These are phyloP conservation scores for Raja brachyura DNA, from an alignment of 2,113 vertebrate species.

Conservation along the genomic window DNA sequence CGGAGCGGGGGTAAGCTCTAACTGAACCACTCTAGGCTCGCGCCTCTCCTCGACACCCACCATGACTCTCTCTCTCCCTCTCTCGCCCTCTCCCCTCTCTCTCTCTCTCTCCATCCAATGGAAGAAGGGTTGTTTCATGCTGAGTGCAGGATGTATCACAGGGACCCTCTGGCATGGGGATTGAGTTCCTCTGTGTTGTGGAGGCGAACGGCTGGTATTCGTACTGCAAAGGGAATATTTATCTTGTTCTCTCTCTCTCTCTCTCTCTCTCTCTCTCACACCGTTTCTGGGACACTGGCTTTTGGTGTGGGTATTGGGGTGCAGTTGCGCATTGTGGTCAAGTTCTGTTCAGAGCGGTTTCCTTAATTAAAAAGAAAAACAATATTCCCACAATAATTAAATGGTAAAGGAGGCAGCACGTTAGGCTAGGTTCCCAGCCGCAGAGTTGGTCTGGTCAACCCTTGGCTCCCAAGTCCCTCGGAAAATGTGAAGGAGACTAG, in stretches of 20 bases:
- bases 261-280: not conserved
- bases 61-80: too few species aligned
- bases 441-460: too few species aligned
- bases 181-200: not conserved
- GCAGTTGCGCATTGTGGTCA: not conserved
- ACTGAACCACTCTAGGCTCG: too few species aligned
- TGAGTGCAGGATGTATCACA: not conserved
- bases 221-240: too few species aligned
- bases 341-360: not conserved
- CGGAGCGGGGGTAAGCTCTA: too few species aligned
- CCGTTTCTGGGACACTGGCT: not conserved
- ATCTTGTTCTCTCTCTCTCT: not conserved
- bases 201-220: not conserved
- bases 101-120: too few species aligned
- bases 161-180: not conserved
- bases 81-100: too few species aligned
- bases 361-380: not conserved
- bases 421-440: not conserved
- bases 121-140: too few species aligned
- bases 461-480: not conserved
- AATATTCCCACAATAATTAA: not conserved
- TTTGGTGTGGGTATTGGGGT: too few species aligned
- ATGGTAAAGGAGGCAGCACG: not conserved
- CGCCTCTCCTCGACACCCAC: too few species aligned
- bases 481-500: too few species aligned